phyloP scores from a whole-genome alignment of 2,797 vertebrate genomes.

The Falco berigora region DNA sequence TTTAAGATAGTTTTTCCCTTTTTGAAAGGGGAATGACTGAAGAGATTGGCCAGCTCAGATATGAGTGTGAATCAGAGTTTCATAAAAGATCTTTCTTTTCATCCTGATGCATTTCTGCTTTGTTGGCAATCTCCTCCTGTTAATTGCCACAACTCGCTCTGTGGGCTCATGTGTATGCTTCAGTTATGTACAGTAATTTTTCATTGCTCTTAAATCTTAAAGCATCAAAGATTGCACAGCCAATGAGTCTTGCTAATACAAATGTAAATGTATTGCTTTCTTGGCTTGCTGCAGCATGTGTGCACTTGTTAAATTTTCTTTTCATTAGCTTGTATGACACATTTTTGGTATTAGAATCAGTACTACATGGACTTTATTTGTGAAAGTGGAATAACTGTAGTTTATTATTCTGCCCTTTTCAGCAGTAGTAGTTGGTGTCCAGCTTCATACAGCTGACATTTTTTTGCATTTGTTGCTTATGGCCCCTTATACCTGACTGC shows the following conservation, averaged over 20 bases:
- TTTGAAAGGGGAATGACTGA: neutral
- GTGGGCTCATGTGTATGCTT: neutral
- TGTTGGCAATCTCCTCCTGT: neutral
- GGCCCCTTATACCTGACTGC: neutral
- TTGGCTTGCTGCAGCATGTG: neutral
- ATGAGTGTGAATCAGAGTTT: neutral
- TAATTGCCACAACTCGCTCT: neutral
- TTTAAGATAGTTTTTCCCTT: neutral
- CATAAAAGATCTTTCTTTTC: neutral
- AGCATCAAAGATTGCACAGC: neutral
- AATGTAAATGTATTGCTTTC: slow-evolving; percentile 16
- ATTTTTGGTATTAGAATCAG: slow-evolving; percentile 4
- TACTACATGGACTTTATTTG: neutral
- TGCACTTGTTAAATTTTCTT: slow-evolving; percentile 32
- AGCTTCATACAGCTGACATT: neutral
- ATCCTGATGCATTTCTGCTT: neutral
- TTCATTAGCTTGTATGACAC: slow-evolving; percentile 7
- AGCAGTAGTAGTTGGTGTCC: neutral
- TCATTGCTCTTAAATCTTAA: neutral
- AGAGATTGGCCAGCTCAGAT: neutral
- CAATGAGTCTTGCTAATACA: slow-evolving; percentile 5
- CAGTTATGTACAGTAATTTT: neutral
- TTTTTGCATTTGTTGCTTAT: neutral
- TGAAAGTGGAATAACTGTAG: neutral
- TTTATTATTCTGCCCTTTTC: neutral